Base-by-base conservation (phyloP, 2,797 vertebrate species). In the Pyrocephalus nanus region DNA sequence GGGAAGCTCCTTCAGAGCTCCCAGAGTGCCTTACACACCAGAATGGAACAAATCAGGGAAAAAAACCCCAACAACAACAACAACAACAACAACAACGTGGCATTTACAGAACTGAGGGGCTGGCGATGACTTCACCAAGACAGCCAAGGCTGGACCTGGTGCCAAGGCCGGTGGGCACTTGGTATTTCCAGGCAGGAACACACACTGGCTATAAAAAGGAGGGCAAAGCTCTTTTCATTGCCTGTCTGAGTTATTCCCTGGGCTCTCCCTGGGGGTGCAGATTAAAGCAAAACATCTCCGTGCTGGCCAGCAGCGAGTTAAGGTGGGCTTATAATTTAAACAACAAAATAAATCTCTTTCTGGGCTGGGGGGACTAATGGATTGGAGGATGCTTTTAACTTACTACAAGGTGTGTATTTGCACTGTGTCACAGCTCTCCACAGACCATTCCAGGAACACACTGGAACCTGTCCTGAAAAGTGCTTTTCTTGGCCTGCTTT, bases 271-370 rank as follows among this genome's bases (percentile, higher is more conserved):
- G 76, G 75, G 50, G 50, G 21, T 47, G 73, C 93, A 91, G 58
- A 45, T 87, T 30, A 43, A 93, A 93, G 88, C 42, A 27, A 36
- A 54, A 45, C 5, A 2, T 54, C 88, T 67, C 36, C 0, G 11
- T 4, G 88, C 95, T 74, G 95, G 88, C 95, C 96, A 94, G 96
- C 95, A 94, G 87, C 81, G 55, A 88, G 80, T 12, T 29, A 43
- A 22, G 72, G 72, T 36, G 64, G 86, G 23, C 17, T 82, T 32
- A 66, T 55, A 22, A 71, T 47, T 88, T 55, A 90, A 96, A 93
- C 76, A 48, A 69, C 29, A 89, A 95, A 92, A 95, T 69, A 88
- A 18, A 93, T 58, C 66, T 93, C 76, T 95, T 76, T 84, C 47
- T 65, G 58, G 65, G 75, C 69, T 70, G 26, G n/a, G 36, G 36